Evolutionary conservation across 2,797 vertebrate species (phyloP).

Genomic region (Bradypodion pumilum): DNA sequence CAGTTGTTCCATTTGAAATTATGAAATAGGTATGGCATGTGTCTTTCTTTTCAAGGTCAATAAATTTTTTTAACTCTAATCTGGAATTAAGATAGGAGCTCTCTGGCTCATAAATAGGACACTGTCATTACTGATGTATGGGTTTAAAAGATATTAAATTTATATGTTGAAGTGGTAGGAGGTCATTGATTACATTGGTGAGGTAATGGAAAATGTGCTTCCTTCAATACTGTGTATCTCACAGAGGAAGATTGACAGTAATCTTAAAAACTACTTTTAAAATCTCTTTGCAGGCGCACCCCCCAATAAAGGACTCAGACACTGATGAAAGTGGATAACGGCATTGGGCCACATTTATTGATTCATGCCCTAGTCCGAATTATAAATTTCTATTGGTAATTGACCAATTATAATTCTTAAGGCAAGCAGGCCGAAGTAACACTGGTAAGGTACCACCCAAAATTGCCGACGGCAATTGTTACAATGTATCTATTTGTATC

Average conservation of each 20-base stretch:
- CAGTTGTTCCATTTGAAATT: background rate
- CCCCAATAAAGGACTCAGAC: too few relatives aligned
- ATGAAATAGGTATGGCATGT: background rate
- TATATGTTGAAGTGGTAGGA: background rate
- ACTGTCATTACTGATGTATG: background rate
- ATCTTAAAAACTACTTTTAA: background rate
- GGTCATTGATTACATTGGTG: background rate
- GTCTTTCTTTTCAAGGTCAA: background rate
- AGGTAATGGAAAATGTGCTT: background rate
- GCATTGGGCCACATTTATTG: too few relatives aligned
- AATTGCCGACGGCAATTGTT: too few relatives aligned
- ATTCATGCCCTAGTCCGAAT: too few relatives aligned
- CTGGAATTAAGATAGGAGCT: background rate
- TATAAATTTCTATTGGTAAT: too few relatives aligned
- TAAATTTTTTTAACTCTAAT: background rate
- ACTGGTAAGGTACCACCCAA: too few relatives aligned
- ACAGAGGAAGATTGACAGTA: too few relatives aligned
- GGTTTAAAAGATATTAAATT: background rate
- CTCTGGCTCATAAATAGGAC: background rate
- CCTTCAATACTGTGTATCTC: background rate
- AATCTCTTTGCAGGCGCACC: too few relatives aligned
- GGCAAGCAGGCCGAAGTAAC: too few relatives aligned
- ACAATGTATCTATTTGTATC: too few relatives aligned
- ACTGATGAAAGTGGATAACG: too few relatives aligned
- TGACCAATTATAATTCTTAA: too few relatives aligned